Percentiles rank a stretch among this genome's conserved stretches.
phyloP scores from a whole-genome alignment of 92 coral and sea anemone genomes.

The Palythoa grandiflora region DNA sequence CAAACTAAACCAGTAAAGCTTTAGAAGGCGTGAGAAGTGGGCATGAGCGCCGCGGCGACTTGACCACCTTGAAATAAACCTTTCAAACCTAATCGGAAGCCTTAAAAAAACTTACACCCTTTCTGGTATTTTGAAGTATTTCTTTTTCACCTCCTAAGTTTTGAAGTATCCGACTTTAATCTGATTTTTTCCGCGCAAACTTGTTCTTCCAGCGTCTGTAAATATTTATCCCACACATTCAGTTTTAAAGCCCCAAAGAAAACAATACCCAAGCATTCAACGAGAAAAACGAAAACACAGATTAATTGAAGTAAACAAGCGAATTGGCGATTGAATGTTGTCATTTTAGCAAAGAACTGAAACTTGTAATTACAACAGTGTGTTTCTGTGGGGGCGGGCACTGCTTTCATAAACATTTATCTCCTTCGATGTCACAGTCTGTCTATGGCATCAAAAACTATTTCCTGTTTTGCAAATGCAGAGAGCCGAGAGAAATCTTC shows the following conservation, averaged over 20 bases:
- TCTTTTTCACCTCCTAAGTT: neutral
- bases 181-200: neutral
- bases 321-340: constrained; percentile 28
- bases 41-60: constrained; percentile 61
- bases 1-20: constrained; percentile 66
- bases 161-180: neutral
- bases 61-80: constrained; percentile 77
- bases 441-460: too few species aligned
- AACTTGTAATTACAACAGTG: constrained; percentile 10
- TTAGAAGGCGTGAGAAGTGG: constrained; percentile 91
- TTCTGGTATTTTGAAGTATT: constrained; percentile 1
- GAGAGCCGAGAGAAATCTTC: too few species aligned
- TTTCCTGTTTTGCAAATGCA: too few species aligned
- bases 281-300: constrained; percentile 39
- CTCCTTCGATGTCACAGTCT: neutral
- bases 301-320: constrained; percentile 33
- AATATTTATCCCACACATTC: constrained; percentile 78
- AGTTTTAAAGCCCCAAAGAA: constrained; percentile 76
- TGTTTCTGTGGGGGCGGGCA: constrained; percentile 43
- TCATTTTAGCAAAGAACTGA: constrained; percentile 31
- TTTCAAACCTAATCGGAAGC: constrained; percentile 27
- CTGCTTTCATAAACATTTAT: constrained; percentile 10
- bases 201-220: constrained; percentile 50
- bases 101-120: neutral
- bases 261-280: constrained; percentile 64